phyloP scores from a whole-genome alignment of 2,888 invertebrate genomes.

The Lasioglossum morio region DNA sequence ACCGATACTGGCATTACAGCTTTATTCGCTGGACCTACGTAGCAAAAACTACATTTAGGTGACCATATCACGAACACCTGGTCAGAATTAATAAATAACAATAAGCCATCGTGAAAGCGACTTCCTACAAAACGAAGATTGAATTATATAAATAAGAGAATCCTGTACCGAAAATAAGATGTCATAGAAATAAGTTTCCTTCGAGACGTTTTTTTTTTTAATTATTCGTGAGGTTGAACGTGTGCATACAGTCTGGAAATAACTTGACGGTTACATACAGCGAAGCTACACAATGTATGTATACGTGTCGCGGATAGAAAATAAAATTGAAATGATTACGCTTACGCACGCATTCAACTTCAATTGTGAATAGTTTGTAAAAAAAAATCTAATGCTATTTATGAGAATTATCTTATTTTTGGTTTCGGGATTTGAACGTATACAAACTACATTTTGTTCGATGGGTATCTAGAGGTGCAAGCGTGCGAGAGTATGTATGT shows the following conservation, averaged over 20 bases:
- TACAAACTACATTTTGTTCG: conserved; percentile 30
- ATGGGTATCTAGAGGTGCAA: conserved; percentile 37
- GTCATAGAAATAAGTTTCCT: conserved; percentile 24
- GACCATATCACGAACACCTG: conserved; percentile 73
- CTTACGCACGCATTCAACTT: conserved; percentile 39
- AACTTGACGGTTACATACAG: neutral
- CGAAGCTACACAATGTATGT: neutral
- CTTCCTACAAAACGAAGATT: conserved; percentile 37
- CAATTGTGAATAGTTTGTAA: conserved; percentile 46
- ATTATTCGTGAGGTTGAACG: conserved; percentile 46
- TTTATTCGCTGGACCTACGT: conserved; percentile 83
- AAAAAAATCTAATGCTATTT: conserved; percentile 33
- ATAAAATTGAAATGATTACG: conserved; percentile 38
- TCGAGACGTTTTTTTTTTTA: conserved; percentile 29
- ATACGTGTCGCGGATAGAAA: conserved; percentile 4
- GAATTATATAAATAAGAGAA: conserved; percentile 37
- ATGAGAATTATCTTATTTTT: conserved; percentile 51
- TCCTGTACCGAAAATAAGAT: conserved; percentile 46
- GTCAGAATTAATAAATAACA: conserved; percentile 76
- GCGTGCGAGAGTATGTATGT: neutral
- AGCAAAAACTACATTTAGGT: conserved; percentile 76
- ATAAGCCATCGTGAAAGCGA: conserved; percentile 67
- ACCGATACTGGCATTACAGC: conserved; percentile 80
- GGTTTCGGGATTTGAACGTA: conserved; percentile 41
- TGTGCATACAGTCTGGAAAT: conserved; percentile 28